Base-by-base conservation (phyloP, 2,113 vertebrate genomes). In the Macquaria ambigua region DNA sequence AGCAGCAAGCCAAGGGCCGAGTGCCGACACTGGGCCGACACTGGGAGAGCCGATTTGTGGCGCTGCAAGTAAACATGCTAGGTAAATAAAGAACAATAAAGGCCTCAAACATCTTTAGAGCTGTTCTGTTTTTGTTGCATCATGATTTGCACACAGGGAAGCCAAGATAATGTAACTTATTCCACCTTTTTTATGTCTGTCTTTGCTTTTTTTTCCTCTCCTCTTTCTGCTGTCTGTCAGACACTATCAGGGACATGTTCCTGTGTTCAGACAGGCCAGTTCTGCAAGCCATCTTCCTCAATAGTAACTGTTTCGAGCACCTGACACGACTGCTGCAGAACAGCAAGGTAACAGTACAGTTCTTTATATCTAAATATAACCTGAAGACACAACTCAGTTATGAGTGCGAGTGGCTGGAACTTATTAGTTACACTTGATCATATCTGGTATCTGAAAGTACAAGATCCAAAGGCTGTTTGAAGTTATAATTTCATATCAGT, bases 221-320 rank as follows among this genome's bases (percentile, higher is more conserved):
- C 1, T 41, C 8, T 79, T 7, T 48, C n/a, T 59, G 9, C 25
- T 67, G 1, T 31, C 21, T 68, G 43, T 74, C 92, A 99, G 98
- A 98, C 94, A 97, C 97, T 76, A 97, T 99, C 95, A 97, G 97
- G 91, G 97, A 97, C 90, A 99, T 99, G 98, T 96, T 99, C 93
- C 96, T 98, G 93, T 99, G 98, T 86, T 96, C 96, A n/a, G 98
- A 99, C 90, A 96, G 97, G 70, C 98, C 98, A 23, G 98, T 99
- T 79, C 96, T 99, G 69, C 98, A 99, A 95, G 98, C 98, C 79
- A 97, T 98, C 96, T 99, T 99, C 94, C 97, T 99, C 91, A 99
- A 98, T 88, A 99, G 98, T 83, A 99, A 99, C 95, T 99, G 98
- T 89, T 99, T 99, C 89, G 98, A 99, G 93, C 98, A 99, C 93